Evolutionary conservation across 1,140 invertebrate genomes (phyloP), one percentile per base, ranked within the genome.

Genomic region (Ostrea denselamellosa): DNA sequence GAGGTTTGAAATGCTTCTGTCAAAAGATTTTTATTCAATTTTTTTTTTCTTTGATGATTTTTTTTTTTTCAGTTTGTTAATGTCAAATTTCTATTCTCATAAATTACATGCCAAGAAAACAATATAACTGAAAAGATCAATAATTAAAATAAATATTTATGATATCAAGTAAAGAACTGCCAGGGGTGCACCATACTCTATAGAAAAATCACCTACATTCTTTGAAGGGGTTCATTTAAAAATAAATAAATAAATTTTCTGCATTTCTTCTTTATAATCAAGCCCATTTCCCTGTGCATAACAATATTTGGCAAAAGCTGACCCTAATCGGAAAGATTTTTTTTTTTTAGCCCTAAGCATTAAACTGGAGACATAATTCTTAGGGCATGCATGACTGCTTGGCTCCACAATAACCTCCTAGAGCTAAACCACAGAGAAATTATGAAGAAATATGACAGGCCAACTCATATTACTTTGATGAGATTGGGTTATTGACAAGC

Each of bases 391-490:
- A 56, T 85, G 53, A 54, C 83, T 85, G 83, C 53, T 19, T 25
- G 10, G 51, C 53, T 54, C 54, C 17, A 85, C 83, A 85, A 85
- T 85, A 85, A 85, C 56, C 51, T 34, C 25, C 83, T 34, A 62
- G 53, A 22, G 53, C 53, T 62, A 25, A 44, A 58, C 53, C 54
- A 28, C 83, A 34, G 83, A 54, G 25, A 62, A 85, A 85, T 85
- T 85, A 85, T 85, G 83, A 77, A 62, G 83, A 85, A 62, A 85
- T 85, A 85, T 85, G 83, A 85, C 83, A 85, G 53, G 28, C 25
- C 53, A 22, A 85, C 83, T 85, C 83, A 22, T 85, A 85, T 85
- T 85, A 85, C 83, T 85, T 56, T 54, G 56, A 62, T 54, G 54
- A 58, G 83, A 85, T 85, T 54, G 53, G 53, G n/a, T 22, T 58